Evolutionary conservation across 2,888 invertebrate genomes (phyloP).

Genomic region (Glomeris marginata): DNA sequence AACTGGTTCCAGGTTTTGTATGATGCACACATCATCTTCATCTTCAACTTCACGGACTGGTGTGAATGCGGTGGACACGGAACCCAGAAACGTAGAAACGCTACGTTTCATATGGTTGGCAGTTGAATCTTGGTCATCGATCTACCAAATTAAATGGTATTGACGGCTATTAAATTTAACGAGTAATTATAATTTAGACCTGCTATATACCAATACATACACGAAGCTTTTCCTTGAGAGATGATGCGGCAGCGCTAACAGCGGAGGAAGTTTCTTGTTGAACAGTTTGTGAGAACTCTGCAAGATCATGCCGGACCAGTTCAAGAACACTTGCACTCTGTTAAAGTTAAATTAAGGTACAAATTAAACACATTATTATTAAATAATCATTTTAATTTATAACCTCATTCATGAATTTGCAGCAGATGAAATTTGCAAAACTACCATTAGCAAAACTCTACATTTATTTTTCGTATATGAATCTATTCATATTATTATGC

Average conservation of each 20-base stretch:
- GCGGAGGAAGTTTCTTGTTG: conserved; percentile 53
- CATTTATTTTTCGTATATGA: too few relatives aligned
- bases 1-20: conserved; percentile 50
- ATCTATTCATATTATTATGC: too few relatives aligned
- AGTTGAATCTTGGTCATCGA: conserved; percentile 54
- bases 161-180: not conserved
- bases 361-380: too few relatives aligned
- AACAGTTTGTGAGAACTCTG: conserved; percentile 55
- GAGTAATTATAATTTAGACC: not conserved
- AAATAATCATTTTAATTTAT: too few relatives aligned
- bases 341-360: too few relatives aligned
- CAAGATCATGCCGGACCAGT: conserved; percentile 59
- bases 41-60: conserved; percentile 48
- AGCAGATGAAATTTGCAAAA: too few relatives aligned
- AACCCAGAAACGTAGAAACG: conserved; percentile 52
- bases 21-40: conserved; percentile 51
- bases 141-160: conserved; percentile 33
- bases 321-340: conserved; percentile 39
- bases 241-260: conserved; percentile 45
- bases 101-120: conserved; percentile 56
- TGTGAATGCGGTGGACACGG: conserved; percentile 52
- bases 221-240: conserved; percentile 51
- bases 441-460: too few relatives aligned
- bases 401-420: too few relatives aligned
- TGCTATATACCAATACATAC: conserved; percentile 28